phyloP scores from a whole-genome alignment of 2,888 invertebrate species.

The Drosophila aldrichi region DNA sequence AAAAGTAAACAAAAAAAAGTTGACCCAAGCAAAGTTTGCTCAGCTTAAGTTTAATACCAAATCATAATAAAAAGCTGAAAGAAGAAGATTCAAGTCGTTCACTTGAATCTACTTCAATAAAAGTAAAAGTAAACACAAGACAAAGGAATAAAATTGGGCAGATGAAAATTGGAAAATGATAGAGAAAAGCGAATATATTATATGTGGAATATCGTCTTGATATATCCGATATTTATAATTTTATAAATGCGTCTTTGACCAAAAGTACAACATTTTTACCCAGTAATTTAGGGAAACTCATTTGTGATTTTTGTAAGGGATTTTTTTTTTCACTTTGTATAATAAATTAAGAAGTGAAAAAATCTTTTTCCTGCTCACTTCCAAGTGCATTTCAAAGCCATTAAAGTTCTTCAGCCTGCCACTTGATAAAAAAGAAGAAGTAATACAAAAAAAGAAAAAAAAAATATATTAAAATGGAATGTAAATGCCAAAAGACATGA shows the following conservation, averaged over 20 bases:
- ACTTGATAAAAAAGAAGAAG: constrained; percentile 51
- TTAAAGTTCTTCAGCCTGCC: constrained; percentile 69
- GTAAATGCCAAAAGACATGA: constrained; percentile 77
- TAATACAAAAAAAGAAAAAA: constrained; percentile 7
- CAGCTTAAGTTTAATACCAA: constrained; percentile 18
- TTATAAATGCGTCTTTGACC: background rate
- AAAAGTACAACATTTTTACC: constrained; percentile 4
- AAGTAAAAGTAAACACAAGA: background rate
- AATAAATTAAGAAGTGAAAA: constrained; percentile 55
- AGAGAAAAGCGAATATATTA: no score
- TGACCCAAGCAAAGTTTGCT: constrained; percentile 5
- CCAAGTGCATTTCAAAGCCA: constrained; percentile 77
- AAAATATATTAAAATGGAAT: constrained; percentile 46
- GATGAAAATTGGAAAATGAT: background rate
- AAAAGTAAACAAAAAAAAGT: constrained; percentile 12
- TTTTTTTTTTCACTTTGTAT: constrained; percentile 16
- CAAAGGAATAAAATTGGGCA: background rate
- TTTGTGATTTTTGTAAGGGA: constrained; percentile 7
- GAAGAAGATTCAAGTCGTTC: background rate
- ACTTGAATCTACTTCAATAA: background rate
- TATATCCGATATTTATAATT: background rate
- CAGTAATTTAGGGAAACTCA: constrained; percentile 13
- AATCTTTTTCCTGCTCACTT: constrained; percentile 58
- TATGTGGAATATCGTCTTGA: background rate
- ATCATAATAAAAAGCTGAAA: constrained; percentile 3